phyloP scores from a whole-genome alignment of 2,797 vertebrate genomes.

The Menidia menidia region DNA sequence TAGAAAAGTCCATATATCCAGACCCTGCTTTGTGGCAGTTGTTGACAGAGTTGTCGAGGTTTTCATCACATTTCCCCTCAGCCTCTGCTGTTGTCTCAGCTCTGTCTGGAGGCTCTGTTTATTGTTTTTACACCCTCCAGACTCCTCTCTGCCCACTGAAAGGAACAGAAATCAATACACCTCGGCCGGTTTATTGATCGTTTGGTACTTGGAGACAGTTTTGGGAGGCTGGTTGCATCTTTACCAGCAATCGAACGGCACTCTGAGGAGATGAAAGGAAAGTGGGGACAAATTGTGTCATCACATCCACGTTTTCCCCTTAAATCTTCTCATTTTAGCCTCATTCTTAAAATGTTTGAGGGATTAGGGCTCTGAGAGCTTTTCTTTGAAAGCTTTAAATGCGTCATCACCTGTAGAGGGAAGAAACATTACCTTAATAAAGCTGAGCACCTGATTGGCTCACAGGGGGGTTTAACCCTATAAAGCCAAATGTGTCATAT shows the following conservation, averaged over 20 bases:
- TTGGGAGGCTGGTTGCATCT: constrained; percentile 29
- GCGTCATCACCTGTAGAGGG: too few species aligned
- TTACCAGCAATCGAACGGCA: constrained; percentile 26
- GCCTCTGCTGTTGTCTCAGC: not conserved
- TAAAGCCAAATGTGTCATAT: too few species aligned
- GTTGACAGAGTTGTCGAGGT: too few species aligned
- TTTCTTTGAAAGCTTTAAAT: too few species aligned
- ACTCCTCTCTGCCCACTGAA: constrained; percentile 5
- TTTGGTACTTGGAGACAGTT: constrained; percentile 4
- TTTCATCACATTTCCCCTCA: not conserved
- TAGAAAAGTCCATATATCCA: too few species aligned
- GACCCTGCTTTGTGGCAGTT: too few species aligned
- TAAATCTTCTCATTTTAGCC: not conserved
- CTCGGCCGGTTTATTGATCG: constrained; percentile 35
- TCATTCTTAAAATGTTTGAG: too few species aligned
- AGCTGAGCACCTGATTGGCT: too few species aligned
- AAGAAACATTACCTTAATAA: too few species aligned
- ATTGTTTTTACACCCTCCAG: not conserved
- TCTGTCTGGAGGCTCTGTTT: not conserved
- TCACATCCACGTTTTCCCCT: not conserved
- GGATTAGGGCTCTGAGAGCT: too few species aligned
- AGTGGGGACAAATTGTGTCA: not conserved
- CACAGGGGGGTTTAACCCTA: too few species aligned
- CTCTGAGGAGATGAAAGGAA: constrained; percentile 1
- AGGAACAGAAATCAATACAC: constrained; percentile 25